Conservation (phyloP, 2,113 vertebrate species). For the Phocoena phocoena region DNA sequence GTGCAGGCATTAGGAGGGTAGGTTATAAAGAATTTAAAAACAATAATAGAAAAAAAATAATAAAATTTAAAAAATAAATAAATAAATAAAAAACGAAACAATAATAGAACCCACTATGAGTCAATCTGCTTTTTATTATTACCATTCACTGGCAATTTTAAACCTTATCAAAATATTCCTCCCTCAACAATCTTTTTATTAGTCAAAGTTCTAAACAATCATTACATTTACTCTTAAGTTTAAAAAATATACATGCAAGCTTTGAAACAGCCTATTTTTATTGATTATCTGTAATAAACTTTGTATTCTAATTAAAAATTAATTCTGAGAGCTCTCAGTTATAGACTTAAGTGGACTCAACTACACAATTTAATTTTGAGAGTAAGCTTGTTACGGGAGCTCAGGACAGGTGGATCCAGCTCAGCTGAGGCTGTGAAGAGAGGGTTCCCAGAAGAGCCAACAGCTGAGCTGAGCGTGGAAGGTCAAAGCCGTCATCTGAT, state of each 20-base stretch:
- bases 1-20: not conserved
- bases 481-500: not conserved
- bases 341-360: not conserved
- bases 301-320: not conserved
- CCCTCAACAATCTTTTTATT: not conserved
- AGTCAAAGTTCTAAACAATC: not conserved
- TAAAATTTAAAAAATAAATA: no score
- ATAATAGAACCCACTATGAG: not conserved
- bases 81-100: not conserved
- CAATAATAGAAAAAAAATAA: conserved; percentile 9
- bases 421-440: not conserved
- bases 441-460: not conserved
- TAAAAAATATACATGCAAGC: not conserved
- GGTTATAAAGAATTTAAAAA: conserved; percentile 23
- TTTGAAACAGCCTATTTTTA: not conserved
- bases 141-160: not conserved
- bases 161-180: not conserved
- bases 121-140: not conserved
- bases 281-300: not conserved
- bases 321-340: not conserved
- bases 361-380: not conserved
- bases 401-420: not conserved
- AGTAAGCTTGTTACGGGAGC: not conserved
- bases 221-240: not conserved
- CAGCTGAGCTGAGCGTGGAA: not conserved